Evolutionary conservation across 2,888 invertebrate genomes (phyloP).

Genomic region (Mayetiola destructor): DNA sequence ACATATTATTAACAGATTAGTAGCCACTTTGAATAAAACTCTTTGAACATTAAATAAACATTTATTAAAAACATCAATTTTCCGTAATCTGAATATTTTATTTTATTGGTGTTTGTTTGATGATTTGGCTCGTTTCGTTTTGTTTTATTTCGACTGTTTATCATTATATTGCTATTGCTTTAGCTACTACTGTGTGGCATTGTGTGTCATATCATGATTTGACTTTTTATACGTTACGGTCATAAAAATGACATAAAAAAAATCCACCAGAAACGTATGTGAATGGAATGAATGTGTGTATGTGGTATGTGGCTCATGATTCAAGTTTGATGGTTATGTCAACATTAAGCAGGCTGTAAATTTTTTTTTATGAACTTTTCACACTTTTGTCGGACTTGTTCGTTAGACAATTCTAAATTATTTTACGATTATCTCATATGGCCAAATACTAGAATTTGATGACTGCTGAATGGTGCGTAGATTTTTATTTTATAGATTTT

Average conservation of each 20-base stretch:
- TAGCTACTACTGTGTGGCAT: background rate
- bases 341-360: too few species aligned
- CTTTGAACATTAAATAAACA: conserved; percentile 1
- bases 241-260: background rate
- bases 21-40: background rate
- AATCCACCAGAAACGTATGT: background rate
- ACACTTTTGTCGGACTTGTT: too few species aligned
- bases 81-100: conserved; percentile 12
- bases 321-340: too few species aligned
- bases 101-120: background rate
- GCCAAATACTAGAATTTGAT: too few species aligned
- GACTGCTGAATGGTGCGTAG: too few species aligned
- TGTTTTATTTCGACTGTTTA: too few species aligned
- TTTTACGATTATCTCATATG: too few species aligned
- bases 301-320: too few species aligned
- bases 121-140: background rate
- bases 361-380: too few species aligned
- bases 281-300: too few species aligned
- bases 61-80: conserved; percentile 5
- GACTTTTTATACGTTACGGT: too few species aligned
- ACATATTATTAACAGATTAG: conserved; percentile 6
- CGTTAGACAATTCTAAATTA: too few species aligned
- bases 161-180: background rate
- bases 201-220: conserved; percentile 1
- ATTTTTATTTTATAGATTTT: conserved; percentile 11